Conservation (phyloP, 2,113 vertebrate genomes). For the Strix aluco region DNA sequence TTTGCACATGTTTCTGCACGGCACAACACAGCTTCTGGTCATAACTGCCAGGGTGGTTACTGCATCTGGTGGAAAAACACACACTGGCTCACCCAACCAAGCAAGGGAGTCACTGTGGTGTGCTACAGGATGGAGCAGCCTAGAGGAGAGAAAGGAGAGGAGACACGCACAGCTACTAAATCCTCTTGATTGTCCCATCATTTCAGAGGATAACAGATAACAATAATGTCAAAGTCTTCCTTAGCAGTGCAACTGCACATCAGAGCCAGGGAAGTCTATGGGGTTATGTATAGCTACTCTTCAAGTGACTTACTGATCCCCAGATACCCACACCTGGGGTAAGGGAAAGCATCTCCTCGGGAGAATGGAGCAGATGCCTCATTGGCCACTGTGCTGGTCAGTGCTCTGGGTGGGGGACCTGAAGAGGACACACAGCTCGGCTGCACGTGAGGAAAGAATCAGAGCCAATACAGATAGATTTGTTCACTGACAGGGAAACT, state of each 20-base stretch:
- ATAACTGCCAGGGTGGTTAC: accelerated
- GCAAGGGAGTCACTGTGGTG: neutral
- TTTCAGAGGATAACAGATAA: neutral
- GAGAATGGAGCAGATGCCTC: neutral
- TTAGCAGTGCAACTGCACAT: neutral
- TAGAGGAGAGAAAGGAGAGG: neutral
- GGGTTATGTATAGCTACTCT: neutral
- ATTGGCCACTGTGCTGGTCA: neutral
- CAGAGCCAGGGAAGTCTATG: neutral
- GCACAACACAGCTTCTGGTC: neutral
- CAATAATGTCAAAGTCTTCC: neutral
- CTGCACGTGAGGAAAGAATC: neutral
- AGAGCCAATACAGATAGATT: neutral
- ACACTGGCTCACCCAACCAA: neutral
- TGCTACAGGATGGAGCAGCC: neutral
- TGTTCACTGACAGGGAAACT: neutral
- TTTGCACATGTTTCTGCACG: neutral
- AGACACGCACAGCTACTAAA: accelerated
- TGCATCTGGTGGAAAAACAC: neutral
- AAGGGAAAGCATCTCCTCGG: neutral
- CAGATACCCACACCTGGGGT: accelerated
- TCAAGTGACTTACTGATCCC: neutral
- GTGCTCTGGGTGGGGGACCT: neutral
- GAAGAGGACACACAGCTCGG: accelerated
- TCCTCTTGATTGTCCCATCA: neutral